Evolutionary conservation across 1,140 invertebrate genomes (phyloP), one percentile per base, ranked within the genome.

Genomic region (Glomeris maerens): DNA sequence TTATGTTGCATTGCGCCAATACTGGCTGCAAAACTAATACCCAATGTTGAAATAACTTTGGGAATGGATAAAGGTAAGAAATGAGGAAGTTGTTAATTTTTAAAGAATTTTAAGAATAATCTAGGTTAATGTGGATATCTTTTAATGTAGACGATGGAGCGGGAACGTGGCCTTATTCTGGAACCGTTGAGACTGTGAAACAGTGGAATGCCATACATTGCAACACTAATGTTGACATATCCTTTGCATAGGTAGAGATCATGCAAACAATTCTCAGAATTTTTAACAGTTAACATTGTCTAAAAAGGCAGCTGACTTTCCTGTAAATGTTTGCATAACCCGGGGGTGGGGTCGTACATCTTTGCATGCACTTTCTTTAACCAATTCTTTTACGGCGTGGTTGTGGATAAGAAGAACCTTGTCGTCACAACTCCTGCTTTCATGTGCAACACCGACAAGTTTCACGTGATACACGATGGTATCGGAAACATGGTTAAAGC

Each of bases 391-490:
- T 65, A 70, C 49, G 74, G 73, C 48, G 60, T 72, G 13, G 64
- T 69, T 22, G 59, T 68, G 26, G 76, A 77, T 59, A 58, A 60
- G 2, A 64, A 69, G 5, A 72, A 75, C 56, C 68, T 69, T 27
- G 63, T 78, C 26, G 70, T 75, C 7, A 75, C 73, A 13, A 75
- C 76, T 2, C 76, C 77, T 5, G 77, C 76, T 0, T 79, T 70
- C 63, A 74, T 79, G 72, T 76, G 74, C 52, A 63, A 72, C 25
- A 62, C 66, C 48, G 57, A 50, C 22, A 60, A 64, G 3, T 67
- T 70, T 27, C 66, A 71, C 47, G 69, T 76, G 48, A 60, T 77
- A 39, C 68, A 72, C 56, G 68, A 73, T 50, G 75, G 75, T 2
- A 71, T 79, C 53, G 75, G 74, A 1, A 67, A 68, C 47, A 70